Evolutionary conservation across 2,797 vertebrate species (phyloP).

Genomic region (Myripristis jacobus): DNA sequence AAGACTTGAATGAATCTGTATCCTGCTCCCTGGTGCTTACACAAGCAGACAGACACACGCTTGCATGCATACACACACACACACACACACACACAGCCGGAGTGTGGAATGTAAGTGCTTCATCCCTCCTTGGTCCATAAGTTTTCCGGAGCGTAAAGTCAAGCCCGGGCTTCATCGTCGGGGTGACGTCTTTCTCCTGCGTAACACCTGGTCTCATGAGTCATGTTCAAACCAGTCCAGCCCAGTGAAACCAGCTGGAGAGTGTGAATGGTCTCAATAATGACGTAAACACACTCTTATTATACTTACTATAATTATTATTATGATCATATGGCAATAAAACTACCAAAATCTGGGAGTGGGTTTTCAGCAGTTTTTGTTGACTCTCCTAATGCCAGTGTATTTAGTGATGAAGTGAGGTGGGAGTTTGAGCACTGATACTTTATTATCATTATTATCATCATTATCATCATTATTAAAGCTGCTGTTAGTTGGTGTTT

Average conservation of each 20-base stretch:
- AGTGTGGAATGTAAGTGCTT: neutral
- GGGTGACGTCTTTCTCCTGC: slow-evolving; percentile 38
- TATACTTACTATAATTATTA: neutral
- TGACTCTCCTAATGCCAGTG: neutral
- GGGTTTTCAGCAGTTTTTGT: neutral
- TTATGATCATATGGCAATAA: slow-evolving; percentile 7
- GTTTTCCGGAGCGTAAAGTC: neutral
- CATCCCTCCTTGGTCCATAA: neutral
- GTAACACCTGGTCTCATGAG: slow-evolving; percentile 69
- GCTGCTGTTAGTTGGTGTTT: too few species aligned
- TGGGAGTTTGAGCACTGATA: too few species aligned
- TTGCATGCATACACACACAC: neutral
- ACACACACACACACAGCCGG: slow-evolving; percentile 6
- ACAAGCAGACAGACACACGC: neutral
- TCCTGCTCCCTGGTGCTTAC: neutral
- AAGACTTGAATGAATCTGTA: neutral
- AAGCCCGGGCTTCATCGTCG: neutral
- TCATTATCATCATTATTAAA: too few species aligned
- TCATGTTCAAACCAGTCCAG: slow-evolving; percentile 50
- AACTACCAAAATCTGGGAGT: neutral
- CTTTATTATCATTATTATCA: too few species aligned
- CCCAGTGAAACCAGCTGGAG: slow-evolving; percentile 36
- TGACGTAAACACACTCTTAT: too few species aligned
- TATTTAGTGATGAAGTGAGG: too few species aligned
- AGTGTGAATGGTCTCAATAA: slow-evolving; percentile 29